These are phyloP conservation scores for Castor canadensis DNA, from an alignment of 2,113 vertebrate species.

Conservation along the genomic window DNA sequence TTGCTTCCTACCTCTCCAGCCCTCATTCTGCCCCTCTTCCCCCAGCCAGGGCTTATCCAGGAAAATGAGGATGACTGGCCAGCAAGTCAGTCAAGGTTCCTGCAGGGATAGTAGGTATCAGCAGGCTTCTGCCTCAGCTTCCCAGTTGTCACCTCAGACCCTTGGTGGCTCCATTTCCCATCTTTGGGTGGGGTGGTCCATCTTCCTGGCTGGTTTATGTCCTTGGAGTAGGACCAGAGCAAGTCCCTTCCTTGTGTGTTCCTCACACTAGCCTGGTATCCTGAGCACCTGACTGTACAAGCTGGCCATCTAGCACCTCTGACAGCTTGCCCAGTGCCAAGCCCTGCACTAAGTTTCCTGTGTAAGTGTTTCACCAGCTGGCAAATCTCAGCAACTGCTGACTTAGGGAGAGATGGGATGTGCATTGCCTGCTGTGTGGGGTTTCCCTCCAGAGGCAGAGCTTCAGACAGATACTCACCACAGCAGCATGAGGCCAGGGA, in stretches of 20 bases:
- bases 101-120: neutral
- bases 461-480: neutral
- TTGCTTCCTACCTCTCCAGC: neutral
- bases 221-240: neutral
- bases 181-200: neutral
- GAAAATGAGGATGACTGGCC: neutral
- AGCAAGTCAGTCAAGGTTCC: neutral
- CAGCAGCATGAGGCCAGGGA: neutral
- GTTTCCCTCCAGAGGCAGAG: neutral
- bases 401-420: neutral
- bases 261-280: fast-evolving
- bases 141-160: neutral
- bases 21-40: neutral
- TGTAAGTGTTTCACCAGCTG: neutral
- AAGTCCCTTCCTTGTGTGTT: neutral
- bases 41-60: neutral
- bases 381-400: fast-evolving
- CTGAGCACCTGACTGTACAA: neutral
- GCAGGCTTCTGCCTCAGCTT: neutral
- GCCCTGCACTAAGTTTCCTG: fast-evolving
- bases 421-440: neutral
- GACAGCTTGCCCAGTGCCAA: neutral
- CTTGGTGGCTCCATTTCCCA: neutral
- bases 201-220: neutral
- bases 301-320: too few relatives aligned